Base-by-base conservation (phyloP, 2,888 invertebrate genomes). In the Heliconius erato region DNA sequence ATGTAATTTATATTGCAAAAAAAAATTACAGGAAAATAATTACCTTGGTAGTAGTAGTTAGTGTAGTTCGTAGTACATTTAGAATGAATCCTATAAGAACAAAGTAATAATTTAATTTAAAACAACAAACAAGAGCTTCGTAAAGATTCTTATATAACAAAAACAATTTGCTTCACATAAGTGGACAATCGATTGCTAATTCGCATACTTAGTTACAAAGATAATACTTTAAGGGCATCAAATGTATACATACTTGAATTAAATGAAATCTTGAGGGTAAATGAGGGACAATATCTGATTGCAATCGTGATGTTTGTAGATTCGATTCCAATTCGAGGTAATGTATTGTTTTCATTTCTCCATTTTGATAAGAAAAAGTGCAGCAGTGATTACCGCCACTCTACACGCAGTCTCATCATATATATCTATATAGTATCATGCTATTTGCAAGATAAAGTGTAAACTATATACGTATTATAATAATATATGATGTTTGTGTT, bases 41-140 rank as follows among this genome's bases (percentile, higher is more conserved):
- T 9, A 7, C 23, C 54, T 54, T 54, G 0, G 54, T 16, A 16
- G 28, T 69, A 69, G 23, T 19, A 40, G n/a, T 14, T 19, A 28
- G 28, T n/a, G 0, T 26, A 26, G 3, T n/a, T 35, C 3, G 19
- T 54, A 19, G 19, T 19, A 7, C n/a, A n/a, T 71, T 40, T 16
- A 40, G 12, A 71, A 44, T 16, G 4, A 69, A 35, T 69, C 7
- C 69, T 35, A 44, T 44, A 71, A 44, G 44, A 14, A 40, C 40
- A 71, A n/a, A n/a, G 2, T 23, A 44, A 28, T 71, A 40, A 71
- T 71, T n/a, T 14, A 40, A 71, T 71, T 71, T 71, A 71, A 71
- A 40, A 71, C 40, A 40, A 26, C n/a, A 44, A 71, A n/a, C 23
- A 44, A n/a, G 14, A 44, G 44, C 26, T 26, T 71, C 26, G n/a